Evolutionary conservation across 23 tunicate species (phyloP), one percentile per base, ranked within the genome.

Genomic region (Botrylloides violaceus): DNA sequence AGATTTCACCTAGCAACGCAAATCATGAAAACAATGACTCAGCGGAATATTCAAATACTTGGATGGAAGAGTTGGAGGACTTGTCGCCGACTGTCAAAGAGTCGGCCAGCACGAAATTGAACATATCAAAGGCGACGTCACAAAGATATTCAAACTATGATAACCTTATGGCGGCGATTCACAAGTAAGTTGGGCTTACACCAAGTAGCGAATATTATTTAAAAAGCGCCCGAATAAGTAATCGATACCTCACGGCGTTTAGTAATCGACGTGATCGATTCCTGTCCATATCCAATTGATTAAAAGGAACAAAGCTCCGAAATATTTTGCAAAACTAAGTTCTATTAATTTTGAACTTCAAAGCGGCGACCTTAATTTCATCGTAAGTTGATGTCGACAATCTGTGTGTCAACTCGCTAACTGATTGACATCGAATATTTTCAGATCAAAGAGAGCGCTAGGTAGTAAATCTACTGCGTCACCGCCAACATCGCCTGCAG

Each of bases 401-500:
- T n/a, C n/a, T n/a, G n/a, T n/a, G n/a, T n/a, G n/a, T n/a, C n/a
- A n/a, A n/a, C n/a, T n/a, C n/a, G n/a, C n/a, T n/a, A n/a, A n/a
- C n/a, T n/a, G n/a, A n/a, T n/a, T n/a, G n/a, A n/a, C n/a, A n/a
- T n/a, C n/a, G n/a, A n/a, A n/a, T n/a, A n/a, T n/a, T 29, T 33
- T 24, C 32, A 68, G 74, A 68, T 68, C 74, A 36, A 68, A 68
- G 57, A 27, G 74, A 36, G 74, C 74, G 7, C 37, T 68, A 22
- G 21, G n/a, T 5, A 56, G 74, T 6, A 68, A 68, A 37, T 23
- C 70, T 7, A 64, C 36, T 28, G 36, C 48, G 19, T 68, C 74
- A 24, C 74, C 79, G n/a, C 64, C 78, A 0, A 34, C 78, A 0
- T 80, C 84, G 33, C 84, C 84, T 26, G 84, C 61, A 2, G 34